phyloP scores from a whole-genome alignment of 37 sponge, comb jelly and placozoan species.

The Eunapius fragilis region DNA sequence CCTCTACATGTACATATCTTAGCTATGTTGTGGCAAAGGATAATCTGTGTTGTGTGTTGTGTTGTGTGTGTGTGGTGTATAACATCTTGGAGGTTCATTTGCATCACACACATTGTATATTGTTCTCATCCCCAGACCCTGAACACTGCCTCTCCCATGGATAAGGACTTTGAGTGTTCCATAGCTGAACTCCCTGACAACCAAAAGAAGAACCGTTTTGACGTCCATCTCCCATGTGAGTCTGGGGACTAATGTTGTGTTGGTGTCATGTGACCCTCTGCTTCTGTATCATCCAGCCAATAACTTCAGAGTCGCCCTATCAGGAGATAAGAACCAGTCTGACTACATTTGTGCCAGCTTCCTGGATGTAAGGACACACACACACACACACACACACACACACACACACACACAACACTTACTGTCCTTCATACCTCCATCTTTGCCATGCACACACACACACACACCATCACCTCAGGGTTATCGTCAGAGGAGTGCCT shows the following conservation, averaged over 20 bases:
- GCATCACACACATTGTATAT: too few species aligned
- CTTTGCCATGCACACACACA: not conserved
- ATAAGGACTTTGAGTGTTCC: conserved; percentile 67
- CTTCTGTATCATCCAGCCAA: conserved; percentile 45
- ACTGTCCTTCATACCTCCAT: not conserved
- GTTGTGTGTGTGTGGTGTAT: too few species aligned
- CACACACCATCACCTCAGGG: conserved; percentile 34
- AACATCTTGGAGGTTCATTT: too few species aligned
- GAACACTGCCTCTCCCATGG: conserved; percentile 50
- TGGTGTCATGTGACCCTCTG: too few species aligned
- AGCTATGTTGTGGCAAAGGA: too few species aligned
- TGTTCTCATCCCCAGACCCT: conserved; percentile 31
- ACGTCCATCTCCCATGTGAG: conserved; percentile 65
- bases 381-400: not conserved
- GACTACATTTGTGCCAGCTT: conserved; percentile 80
- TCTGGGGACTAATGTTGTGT: not conserved
- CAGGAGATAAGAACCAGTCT: conserved; percentile 41
- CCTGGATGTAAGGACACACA: conserved; percentile 51
- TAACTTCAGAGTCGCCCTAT: conserved; percentile 56
- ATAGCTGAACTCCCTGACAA: conserved; percentile 72
- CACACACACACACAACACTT: too few species aligned
- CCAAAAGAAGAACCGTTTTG: conserved; percentile 65
- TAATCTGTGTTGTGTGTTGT: too few species aligned
- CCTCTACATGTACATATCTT: too few species aligned
- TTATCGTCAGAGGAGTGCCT: conserved; percentile 71